These are phyloP conservation scores for Leptobrachium ailaonicum DNA, from an alignment of 2,113 vertebrate genomes.

Conservation along the genomic window DNA sequence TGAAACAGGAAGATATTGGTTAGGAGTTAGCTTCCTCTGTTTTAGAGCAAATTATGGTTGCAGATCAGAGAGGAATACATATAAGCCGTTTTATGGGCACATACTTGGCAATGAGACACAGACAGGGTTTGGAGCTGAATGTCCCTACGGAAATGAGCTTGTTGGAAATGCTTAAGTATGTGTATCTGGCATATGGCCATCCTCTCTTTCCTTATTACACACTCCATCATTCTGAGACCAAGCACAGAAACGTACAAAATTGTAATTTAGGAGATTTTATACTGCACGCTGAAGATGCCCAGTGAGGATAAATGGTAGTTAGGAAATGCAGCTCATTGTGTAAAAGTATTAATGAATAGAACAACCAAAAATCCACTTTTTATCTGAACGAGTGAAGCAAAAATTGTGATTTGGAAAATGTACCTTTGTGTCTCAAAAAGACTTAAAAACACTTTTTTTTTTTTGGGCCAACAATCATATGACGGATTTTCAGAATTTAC, in stretches of 20 bases:
- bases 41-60: constrained; percentile 33
- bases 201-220: constrained; percentile 29
- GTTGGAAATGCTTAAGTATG: constrained; percentile 40
- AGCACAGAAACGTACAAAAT: constrained; percentile 28
- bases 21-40: constrained; percentile 33
- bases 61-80: constrained; percentile 29
- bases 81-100: constrained; percentile 39
- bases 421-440: no score
- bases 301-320: neutral
- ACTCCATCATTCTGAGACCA: constrained; percentile 31
- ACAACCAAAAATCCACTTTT: no score
- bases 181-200: constrained; percentile 39
- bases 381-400: no score
- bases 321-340: neutral
- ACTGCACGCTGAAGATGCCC: constrained; percentile 7
- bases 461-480: no score
- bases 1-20: constrained; percentile 32
- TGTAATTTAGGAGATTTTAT: constrained; percentile 26
- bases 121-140: constrained; percentile 25
- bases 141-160: constrained; percentile 45
- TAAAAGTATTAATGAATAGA: neutral
- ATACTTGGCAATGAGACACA: constrained; percentile 34
- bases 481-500: no score
- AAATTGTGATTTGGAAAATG: no score
- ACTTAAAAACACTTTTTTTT: no score